Evolutionary conservation across 2,888 invertebrate species (phyloP).

Genomic region (Hydropsyche betteni): DNA sequence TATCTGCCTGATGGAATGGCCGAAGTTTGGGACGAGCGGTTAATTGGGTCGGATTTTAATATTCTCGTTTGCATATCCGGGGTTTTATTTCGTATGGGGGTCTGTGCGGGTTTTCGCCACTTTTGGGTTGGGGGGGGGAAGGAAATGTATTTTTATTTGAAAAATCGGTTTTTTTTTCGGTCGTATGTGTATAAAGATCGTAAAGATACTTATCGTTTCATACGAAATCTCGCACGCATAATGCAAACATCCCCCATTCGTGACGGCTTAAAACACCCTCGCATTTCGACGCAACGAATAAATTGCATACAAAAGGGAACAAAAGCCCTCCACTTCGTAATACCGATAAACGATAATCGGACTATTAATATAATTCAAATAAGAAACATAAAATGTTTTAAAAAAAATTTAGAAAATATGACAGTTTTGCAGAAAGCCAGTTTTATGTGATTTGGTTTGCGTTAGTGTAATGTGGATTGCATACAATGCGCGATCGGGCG

Average conservation of each 20-base stretch:
- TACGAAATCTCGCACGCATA: constrained; percentile 5
- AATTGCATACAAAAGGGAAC: constrained; percentile 19
- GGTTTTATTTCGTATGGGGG: too few relatives aligned
- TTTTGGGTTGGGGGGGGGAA: neutral
- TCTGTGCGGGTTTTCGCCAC: neutral
- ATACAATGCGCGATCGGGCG: too few relatives aligned
- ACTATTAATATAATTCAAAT: constrained; percentile 58
- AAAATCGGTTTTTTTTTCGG: too few relatives aligned
- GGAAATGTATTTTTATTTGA: too few relatives aligned
- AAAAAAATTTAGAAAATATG: too few relatives aligned
- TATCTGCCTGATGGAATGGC: neutral
- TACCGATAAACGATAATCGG: constrained; percentile 69
- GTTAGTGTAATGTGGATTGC: too few relatives aligned
- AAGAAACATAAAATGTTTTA: constrained; percentile 43
- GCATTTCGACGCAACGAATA: constrained; percentile 12
- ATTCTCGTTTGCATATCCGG: too few relatives aligned
- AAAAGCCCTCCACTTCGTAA: constrained; percentile 58
- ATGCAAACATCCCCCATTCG: constrained; percentile 13
- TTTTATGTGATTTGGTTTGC: too few relatives aligned
- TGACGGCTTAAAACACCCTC: constrained; percentile 12
- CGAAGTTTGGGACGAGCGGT: too few relatives aligned
- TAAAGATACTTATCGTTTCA: constrained; percentile 23
- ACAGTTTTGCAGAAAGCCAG: too few relatives aligned
- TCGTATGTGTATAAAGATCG: neutral
- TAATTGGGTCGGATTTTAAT: too few relatives aligned